Evolutionary conservation across 2,888 invertebrate genomes (phyloP), one percentile per base, ranked within the genome.

Genomic region (Tipula lateralis): DNA sequence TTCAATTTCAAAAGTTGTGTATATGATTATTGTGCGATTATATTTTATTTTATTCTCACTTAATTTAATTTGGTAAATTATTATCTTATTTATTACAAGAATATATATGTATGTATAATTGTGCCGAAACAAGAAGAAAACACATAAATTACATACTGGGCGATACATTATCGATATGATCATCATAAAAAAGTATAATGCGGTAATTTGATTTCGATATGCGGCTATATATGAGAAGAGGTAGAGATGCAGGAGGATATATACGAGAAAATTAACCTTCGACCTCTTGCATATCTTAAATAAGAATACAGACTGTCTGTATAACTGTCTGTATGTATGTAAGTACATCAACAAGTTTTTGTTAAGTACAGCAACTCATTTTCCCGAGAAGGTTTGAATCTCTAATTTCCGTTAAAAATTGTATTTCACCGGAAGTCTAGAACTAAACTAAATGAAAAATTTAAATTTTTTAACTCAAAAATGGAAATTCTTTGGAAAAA

Each of bases 11-110:
- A n/a, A n/a, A 66, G 24, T 9, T 19, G 24, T 24, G 50, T 66
- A 16, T 50, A 24, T 66, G 66, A 24, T 66, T 66, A 66, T 66
- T 24, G 66, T n/a, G 66, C 66, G 66, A 66, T 66, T 66, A 24
- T 19, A 7, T 50, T 50, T 66, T 24, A 0, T 66, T 66, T 66
- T 66, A 66, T 66, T 66, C 66, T 66, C 66, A 66, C 66, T 66
- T 66, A 66, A 66, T 66, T 66, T 66, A 66, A 66, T 66, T 66
- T 66, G 66, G 66, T 66, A 66, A 66, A 66, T 66, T 66, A 66
- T 66, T 66, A 66, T 66, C 66, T 66, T 66, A 24, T 24, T 66
- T 66, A 66, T 66, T 24, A 24, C 24, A 24, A 24, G 24, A 66
- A 66, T 9, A 24, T 66, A 66, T 19, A 50, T 16, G 16, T 50